Percentiles rank a stretch among this genome's conserved stretches.
These are phyloP conservation scores for Emmelina monodactyla DNA, from an alignment of 2,888 invertebrate genomes.

Conservation along the genomic window DNA sequence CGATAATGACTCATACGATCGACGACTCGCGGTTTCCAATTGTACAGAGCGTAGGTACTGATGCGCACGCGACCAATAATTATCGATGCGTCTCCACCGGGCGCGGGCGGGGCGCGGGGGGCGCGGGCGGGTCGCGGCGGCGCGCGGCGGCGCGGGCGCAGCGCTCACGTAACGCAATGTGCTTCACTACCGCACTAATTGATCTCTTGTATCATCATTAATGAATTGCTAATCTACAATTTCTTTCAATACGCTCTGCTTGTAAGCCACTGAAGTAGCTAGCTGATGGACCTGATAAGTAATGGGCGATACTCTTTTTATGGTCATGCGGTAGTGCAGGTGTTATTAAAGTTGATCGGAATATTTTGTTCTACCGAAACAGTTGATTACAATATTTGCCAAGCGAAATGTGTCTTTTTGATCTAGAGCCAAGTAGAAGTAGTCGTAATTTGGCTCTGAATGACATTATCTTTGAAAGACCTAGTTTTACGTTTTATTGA, in stretches of 20 bases:
- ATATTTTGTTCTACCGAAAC: too few relatives aligned
- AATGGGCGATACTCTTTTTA: too few relatives aligned
- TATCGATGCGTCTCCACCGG: conserved; percentile 9
- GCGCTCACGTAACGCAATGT: neutral
- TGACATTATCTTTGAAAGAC: too few relatives aligned
- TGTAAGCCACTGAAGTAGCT: too few relatives aligned
- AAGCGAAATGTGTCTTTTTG: too few relatives aligned
- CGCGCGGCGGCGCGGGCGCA: neutral
- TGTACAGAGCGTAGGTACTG: neutral
- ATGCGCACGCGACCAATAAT: conserved; percentile 20
- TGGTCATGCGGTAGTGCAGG: too few relatives aligned
- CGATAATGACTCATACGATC: neutral
- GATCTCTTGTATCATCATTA: neutral
- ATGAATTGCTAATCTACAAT: neutral
- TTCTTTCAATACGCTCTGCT: neutral
- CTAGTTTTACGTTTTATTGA: too few relatives aligned
- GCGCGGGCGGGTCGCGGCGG: neutral
- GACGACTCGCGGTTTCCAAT: neutral
- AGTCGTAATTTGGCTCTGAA: too few relatives aligned
- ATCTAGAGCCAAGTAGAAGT: too few relatives aligned
- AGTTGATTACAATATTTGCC: too few relatives aligned
- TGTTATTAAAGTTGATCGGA: too few relatives aligned
- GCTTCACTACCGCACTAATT: neutral
- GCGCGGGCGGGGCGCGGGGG: neutral
- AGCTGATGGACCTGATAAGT: too few relatives aligned